These are phyloP conservation scores for Lithodes maja DNA, from an alignment of 2,888 invertebrate genomes.

Conservation along the genomic window DNA sequence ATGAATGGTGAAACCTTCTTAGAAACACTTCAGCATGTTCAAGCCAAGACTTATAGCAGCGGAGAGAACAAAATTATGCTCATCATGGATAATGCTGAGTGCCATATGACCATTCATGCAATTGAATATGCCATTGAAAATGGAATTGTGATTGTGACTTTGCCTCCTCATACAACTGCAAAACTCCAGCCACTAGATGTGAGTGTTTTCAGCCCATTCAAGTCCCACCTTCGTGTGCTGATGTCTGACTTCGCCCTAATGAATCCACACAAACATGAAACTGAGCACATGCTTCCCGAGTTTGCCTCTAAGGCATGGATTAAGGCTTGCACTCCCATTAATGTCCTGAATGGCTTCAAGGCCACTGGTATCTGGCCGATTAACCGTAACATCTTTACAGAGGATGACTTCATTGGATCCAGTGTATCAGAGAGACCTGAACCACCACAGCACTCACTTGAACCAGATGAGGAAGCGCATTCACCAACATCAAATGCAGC, in stretches of 20 bases:
- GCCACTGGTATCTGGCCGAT: constrained; percentile 56
- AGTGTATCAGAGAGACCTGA: constrained; percentile 26
- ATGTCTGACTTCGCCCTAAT: constrained; percentile 12
- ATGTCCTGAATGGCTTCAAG: constrained; percentile 47
- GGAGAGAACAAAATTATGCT: constrained; percentile 22
- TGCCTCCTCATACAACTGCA: constrained; percentile 31
- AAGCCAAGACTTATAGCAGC: neutral
- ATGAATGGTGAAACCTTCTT: constrained; percentile 19
- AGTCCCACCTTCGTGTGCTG: constrained; percentile 16
- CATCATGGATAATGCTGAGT: constrained; percentile 35
- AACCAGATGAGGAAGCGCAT: neutral
- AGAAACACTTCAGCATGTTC: constrained; percentile 21
- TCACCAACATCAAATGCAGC: neutral
- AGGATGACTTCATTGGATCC: constrained; percentile 49
- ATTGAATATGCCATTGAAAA: constrained; percentile 32
- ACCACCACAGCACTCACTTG: neutral
- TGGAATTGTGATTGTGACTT: constrained; percentile 42
- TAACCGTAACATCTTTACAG: constrained; percentile 56
- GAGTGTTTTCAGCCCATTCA: constrained; percentile 40
- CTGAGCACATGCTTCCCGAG: constrained; percentile 40
- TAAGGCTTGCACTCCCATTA: constrained; percentile 29
- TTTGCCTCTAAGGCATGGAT: constrained; percentile 34
- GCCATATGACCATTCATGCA: constrained; percentile 44
- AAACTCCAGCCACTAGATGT: constrained; percentile 49
- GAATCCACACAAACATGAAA: constrained; percentile 10